phyloP scores from a whole-genome alignment of 2,113 vertebrate genomes.

The Oncorhynchus kisutch region DNA sequence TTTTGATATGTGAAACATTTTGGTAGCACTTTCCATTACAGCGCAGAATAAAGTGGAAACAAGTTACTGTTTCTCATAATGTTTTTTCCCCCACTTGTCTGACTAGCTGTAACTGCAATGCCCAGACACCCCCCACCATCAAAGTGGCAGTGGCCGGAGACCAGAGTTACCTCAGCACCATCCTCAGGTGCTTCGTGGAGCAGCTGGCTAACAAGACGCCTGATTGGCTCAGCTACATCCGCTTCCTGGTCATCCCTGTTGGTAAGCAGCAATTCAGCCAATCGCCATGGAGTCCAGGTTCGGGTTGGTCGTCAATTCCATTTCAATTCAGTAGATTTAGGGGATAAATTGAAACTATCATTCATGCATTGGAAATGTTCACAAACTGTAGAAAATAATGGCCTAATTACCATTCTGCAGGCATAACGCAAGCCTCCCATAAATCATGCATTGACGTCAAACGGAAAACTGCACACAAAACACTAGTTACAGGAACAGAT shows the following conservation, averaged over 20 bases:
- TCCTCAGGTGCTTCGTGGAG: conserved; percentile 72
- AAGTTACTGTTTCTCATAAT: too few species aligned
- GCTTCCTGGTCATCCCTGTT: conserved; percentile 68
- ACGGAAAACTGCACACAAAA: too few species aligned
- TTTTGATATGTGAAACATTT: too few species aligned
- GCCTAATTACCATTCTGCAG: too few species aligned
- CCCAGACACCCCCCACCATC: conserved; percentile 64
- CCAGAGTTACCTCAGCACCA: conserved; percentile 68
- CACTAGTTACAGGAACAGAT: too few species aligned
- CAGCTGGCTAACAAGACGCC: conserved; percentile 74
- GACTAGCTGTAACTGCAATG: conserved; percentile 70
- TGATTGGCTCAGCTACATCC: conserved; percentile 72
- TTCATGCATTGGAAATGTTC: not conserved
- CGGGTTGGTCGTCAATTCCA: too few species aligned
- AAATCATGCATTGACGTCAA: too few species aligned
- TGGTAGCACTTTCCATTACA: too few species aligned
- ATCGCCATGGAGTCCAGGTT: not conserved
- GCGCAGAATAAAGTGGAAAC: too few species aligned
- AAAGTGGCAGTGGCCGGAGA: conserved; percentile 71
- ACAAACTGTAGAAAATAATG: too few species aligned
- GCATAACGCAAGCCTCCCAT: too few species aligned
- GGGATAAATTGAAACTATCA: not conserved
- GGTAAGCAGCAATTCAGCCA: conserved; percentile 46
- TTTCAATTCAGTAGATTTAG: not conserved
- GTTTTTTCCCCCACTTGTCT: too few species aligned